Percentiles rank a stretch among this genome's conserved stretches.
phyloP scores from a whole-genome alignment of 2,888 invertebrate species.

The Agrotis exclamationis region DNA sequence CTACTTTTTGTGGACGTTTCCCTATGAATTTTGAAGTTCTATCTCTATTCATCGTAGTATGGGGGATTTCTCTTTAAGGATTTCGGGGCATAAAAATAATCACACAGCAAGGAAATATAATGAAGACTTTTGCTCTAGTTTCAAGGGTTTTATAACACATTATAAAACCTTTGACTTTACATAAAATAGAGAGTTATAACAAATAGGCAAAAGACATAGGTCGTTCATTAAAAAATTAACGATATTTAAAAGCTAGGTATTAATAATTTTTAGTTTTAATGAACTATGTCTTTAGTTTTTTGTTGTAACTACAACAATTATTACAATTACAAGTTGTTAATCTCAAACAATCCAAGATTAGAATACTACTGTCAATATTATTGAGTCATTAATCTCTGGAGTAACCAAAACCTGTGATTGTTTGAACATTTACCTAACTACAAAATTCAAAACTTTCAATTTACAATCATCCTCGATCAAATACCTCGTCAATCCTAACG shows the following conservation, averaged over 20 bases:
- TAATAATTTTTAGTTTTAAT: no score
- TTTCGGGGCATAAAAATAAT: conserved; percentile 8
- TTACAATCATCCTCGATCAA: conserved; percentile 2
- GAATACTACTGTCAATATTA: not conserved
- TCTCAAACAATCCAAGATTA: no score
- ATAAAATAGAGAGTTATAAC: not conserved
- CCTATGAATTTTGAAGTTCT: conserved; percentile 57
- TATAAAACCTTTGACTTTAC: not conserved
- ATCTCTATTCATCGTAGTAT: conserved; percentile 47
- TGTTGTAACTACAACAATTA: no score
- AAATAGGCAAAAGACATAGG: not conserved
- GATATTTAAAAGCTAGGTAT: no score
- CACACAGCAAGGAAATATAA: not conserved
- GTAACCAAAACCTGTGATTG: not conserved
- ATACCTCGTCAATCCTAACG: conserved; percentile 7
- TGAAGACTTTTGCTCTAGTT: not conserved
- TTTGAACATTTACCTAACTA: not conserved
- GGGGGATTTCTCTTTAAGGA: conserved; percentile 14
- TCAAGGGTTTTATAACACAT: no score
- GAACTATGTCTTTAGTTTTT: no score
- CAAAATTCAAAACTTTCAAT: not conserved
- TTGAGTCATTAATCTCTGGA: no score
- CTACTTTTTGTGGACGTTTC: conserved; percentile 50
- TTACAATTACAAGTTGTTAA: no score
- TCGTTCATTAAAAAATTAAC: not conserved